A percentile compares a stretch with the other conserved stretches of the same genome.
Evolutionary conservation across 2,113 vertebrate species (phyloP).

Genomic region (Percina caprodes): DNA sequence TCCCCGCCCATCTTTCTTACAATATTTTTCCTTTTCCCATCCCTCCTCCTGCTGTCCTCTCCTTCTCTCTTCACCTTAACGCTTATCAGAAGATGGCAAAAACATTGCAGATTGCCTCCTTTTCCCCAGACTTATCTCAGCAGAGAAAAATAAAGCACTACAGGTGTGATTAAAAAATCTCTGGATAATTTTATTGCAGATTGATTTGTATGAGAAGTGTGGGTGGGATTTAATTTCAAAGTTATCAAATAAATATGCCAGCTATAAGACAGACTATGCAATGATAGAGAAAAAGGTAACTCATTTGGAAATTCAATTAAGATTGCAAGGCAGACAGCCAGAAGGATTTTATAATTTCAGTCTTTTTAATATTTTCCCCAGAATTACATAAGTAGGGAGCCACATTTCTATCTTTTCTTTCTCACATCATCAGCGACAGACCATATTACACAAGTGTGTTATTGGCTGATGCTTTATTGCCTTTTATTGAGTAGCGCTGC

Average conservation of each 20-base stretch:
- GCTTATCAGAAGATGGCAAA: slow-evolving; percentile 84
- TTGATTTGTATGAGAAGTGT: slow-evolving; percentile 28
- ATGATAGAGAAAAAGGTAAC: background rate
- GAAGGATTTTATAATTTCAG: slow-evolving; percentile 51
- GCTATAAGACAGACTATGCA: slow-evolving; percentile 10
- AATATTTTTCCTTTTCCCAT: slow-evolving; percentile 52
- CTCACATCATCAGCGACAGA: slow-evolving; percentile 2
- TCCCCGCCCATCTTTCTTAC: slow-evolving; percentile 32
- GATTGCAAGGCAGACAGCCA: slow-evolving; percentile 15
- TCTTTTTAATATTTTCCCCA: slow-evolving; percentile 34
- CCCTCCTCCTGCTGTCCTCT: slow-evolving; percentile 27
- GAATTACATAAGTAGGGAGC: slow-evolving; percentile 12
- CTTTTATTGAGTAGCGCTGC: slow-evolving; percentile 17
- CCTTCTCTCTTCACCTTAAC: slow-evolving; percentile 52
- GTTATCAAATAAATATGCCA: slow-evolving; percentile 36
- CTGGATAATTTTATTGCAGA: slow-evolving; percentile 40
- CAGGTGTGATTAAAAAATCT: slow-evolving; percentile 73
- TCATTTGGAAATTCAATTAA: slow-evolving; percentile 54
- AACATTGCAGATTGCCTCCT: slow-evolving; percentile 75
- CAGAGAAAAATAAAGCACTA: slow-evolving; percentile 77
- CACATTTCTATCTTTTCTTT: background rate
- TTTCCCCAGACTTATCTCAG: slow-evolving; percentile 75
- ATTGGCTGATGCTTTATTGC: slow-evolving; percentile 20
- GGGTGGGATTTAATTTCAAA: slow-evolving; percentile 34
- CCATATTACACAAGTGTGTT: background rate